phyloP scores from a whole-genome alignment of 2,113 vertebrate genomes.

The Tympanuchus pallidicinctus region DNA sequence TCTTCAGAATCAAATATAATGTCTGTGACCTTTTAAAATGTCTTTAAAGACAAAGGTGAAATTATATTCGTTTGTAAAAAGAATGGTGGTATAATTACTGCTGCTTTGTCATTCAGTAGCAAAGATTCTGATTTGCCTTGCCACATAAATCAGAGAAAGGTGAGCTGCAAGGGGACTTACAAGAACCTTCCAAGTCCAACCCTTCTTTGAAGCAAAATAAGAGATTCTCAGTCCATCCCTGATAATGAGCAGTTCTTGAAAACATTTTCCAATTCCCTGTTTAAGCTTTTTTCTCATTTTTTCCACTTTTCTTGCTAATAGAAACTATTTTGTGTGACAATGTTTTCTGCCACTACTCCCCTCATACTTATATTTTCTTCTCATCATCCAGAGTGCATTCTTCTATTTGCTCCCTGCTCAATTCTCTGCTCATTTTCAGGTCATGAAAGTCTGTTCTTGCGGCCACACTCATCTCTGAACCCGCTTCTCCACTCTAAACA shows the following conservation, averaged over 20 bases:
- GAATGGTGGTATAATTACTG: not conserved
- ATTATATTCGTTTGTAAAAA: not conserved
- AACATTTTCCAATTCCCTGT: not conserved
- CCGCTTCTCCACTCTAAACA: not conserved
- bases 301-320: not conserved
- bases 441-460: not conserved
- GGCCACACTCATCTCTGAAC: not conserved
- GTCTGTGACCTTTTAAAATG: not conserved
- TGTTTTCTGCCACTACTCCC: not conserved
- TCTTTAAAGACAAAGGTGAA: not conserved
- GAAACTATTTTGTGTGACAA: not conserved
- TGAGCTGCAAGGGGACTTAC: not conserved
- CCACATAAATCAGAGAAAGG: not conserved
- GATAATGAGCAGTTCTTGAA: not conserved
- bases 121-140: not conserved
- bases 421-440: not conserved
- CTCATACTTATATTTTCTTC: not conserved
- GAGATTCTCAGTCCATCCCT: not conserved
- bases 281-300: not conserved
- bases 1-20: not conserved
- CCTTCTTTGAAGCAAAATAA: not conserved
- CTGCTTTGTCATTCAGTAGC: not conserved
- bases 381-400: not conserved
- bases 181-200: not conserved
- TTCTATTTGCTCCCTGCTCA: not conserved